These are phyloP conservation scores for Harlomillsia oculata DNA, from an alignment of 1,140 invertebrate genomes.

Conservation along the genomic window DNA sequence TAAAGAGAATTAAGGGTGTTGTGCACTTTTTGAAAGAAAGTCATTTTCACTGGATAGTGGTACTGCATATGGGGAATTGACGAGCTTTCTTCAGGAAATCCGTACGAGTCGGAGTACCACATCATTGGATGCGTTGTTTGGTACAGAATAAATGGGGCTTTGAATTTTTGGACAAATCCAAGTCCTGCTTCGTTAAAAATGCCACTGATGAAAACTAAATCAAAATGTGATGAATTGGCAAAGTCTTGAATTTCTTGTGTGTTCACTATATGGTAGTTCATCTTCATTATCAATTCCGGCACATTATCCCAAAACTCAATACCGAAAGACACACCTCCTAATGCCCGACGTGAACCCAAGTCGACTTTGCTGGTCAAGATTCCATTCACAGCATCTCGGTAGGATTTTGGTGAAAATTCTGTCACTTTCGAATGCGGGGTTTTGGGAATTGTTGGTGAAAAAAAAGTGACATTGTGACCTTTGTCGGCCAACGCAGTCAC, in stretches of 20 bases:
- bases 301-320: not conserved
- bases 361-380: not conserved
- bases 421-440: constrained; percentile 13
- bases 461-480: constrained; percentile 30
- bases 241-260: constrained; percentile 2
- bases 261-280: constrained; percentile 9
- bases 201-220: constrained; percentile 31
- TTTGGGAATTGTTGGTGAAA: constrained; percentile 3
- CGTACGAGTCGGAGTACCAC: constrained; percentile 15
- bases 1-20: constrained; percentile 4
- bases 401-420: constrained; percentile 3
- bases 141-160: constrained; percentile 17
- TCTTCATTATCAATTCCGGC: not conserved
- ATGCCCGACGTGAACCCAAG: not conserved
- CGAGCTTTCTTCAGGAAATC: constrained; percentile 20
- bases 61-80: constrained; percentile 19
- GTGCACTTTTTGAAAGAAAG: constrained; percentile 10
- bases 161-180: constrained; percentile 20
- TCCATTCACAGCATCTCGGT: not conserved
- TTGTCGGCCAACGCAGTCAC: constrained; percentile 14
- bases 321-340: not conserved
- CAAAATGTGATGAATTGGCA: constrained; percentile 11
- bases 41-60: not conserved
- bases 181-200: constrained; percentile 29
- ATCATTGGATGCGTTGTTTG: constrained; percentile 2